These are phyloP conservation scores for Glaucopsyche alexis DNA, from an alignment of 2,888 invertebrate genomes.

Conservation along the genomic window DNA sequence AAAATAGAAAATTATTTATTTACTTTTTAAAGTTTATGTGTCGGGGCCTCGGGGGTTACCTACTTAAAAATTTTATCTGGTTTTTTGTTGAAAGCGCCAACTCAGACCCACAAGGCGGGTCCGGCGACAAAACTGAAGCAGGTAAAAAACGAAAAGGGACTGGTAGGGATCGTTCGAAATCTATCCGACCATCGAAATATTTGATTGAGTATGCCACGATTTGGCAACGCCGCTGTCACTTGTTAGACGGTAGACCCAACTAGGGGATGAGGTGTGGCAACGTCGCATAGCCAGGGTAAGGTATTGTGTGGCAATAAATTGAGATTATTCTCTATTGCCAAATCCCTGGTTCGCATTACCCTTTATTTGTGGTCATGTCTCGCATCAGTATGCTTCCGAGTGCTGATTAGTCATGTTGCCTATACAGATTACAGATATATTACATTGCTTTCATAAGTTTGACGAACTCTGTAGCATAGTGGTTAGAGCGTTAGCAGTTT, in stretches of 20 bases:
- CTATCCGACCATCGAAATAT: constrained; percentile 51
- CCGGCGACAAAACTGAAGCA: constrained; percentile 52
- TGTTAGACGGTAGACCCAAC: constrained; percentile 40
- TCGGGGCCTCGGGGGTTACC: too few species aligned
- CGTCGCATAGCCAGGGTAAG: constrained; percentile 45
- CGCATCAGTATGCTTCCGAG: background rate
- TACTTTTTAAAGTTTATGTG: too few species aligned
- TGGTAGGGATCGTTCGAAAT: constrained; percentile 47
- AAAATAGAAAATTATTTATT: too few species aligned
- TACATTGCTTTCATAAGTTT: background rate
- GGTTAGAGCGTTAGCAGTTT: too few species aligned
- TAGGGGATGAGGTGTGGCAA: constrained; percentile 54
- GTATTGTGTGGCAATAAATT: background rate
- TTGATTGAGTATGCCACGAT: constrained; percentile 44
- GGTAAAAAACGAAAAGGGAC: constrained; percentile 55
- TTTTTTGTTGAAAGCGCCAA: background rate
- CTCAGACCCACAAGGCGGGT: constrained; percentile 3
- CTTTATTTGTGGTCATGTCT: background rate
- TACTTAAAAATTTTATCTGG: background rate
- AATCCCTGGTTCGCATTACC: background rate
- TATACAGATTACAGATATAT: background rate
- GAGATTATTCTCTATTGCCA: constrained; percentile 16
- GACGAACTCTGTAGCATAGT: too few species aligned
- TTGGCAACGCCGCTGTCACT: constrained; percentile 64
- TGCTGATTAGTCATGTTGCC: background rate